Percentiles rank a stretch among this genome's conserved stretches.
Conservation (phyloP, 2,888 invertebrate genomes). For the Dione vanillae region DNA sequence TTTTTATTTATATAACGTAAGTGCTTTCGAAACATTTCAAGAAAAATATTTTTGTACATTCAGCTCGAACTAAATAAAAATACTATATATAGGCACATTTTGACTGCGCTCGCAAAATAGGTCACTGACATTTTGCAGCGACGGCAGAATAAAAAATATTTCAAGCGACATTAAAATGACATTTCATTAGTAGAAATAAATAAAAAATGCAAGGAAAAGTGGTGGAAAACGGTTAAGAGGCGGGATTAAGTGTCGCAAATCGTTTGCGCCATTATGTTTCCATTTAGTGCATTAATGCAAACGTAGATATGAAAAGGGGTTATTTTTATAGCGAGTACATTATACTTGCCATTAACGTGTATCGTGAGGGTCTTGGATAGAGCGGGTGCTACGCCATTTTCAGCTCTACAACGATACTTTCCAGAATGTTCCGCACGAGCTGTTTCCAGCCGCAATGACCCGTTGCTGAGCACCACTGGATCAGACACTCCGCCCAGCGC, state of each 20-base stretch:
- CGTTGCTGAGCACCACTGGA: slow-evolving; percentile 85
- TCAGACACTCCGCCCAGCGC: slow-evolving; percentile 75
- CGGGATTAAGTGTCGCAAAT: slow-evolving; percentile 44
- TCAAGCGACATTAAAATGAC: slow-evolving; percentile 34
- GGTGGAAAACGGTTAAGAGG: slow-evolving; percentile 36
- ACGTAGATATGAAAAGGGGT: slow-evolving; percentile 43
- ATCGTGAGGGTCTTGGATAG: slow-evolving; percentile 92
- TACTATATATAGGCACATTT: slow-evolving; percentile 21
- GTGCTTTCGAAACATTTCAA: slow-evolving; percentile 18
- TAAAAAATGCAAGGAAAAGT: slow-evolving; percentile 26
- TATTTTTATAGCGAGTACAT: slow-evolving; percentile 37
- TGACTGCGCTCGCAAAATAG: slow-evolving; percentile 19
- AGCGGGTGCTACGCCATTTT: slow-evolving; percentile 92
- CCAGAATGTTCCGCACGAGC: slow-evolving; percentile 92
- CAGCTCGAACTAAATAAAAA: slow-evolving; percentile 15
- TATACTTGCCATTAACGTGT: slow-evolving; percentile 90
- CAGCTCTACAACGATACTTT: slow-evolving; percentile 92
- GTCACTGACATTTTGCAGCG: slow-evolving; percentile 19
- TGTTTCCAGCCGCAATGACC: slow-evolving; percentile 89
- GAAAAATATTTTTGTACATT: slow-evolving; percentile 21
- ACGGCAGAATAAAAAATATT: slow-evolving; percentile 20
- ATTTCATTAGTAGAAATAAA: slow-evolving; percentile 39
- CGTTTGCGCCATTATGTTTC: slow-evolving; percentile 45
- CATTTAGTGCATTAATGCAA: slow-evolving; percentile 45
- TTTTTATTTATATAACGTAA: slow-evolving; percentile 14